Evolutionary conservation across 1,140 invertebrate genomes (phyloP), one percentile per base, ranked within the genome.

Genomic region (Zaprionus gabonicus): DNA sequence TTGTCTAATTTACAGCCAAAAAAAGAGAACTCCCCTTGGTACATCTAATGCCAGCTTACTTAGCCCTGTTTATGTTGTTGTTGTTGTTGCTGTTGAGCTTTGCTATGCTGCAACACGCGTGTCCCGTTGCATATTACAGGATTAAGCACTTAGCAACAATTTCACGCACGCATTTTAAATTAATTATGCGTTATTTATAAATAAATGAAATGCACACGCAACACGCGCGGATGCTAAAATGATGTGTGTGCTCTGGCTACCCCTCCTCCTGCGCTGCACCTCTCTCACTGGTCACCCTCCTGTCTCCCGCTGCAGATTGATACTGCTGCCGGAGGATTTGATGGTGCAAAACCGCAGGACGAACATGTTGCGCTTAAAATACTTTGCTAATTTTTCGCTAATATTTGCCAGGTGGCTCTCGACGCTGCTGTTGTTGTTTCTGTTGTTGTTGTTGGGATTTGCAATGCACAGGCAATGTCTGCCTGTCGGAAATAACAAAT

Each of bases 351-450:
- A 77, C 84, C 84, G 56, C 84, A 88, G 80, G 63, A 88, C 84
- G 84, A 88, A 88, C 84, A 87, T 88, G 84, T 83, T 76, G 84
- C 84, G 74, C 84, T 88, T 83, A 88, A 87, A 87, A 87, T 87
- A 78, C 84, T 88, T 83, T 88, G 80, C 83, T 87, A 87, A 87
- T 87, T 87, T 87, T 88, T 87, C 82, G 80, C 83, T 83, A 88
- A 87, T 88, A 87, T 87, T 87, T 87, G 63, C 84, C 77, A 87
- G 80, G 83, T 82, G 66, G 66, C 27, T 44, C 59, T 27, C 49
- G 7, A 31, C 36, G 34, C 12, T 71, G 36, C 34, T 71, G 20
- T 57, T 57, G 38, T 51, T 46, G 53, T 34, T 20, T 20, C 20
- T 57, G 38, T 25, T 65, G 46, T 31, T 67, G 36, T 27, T 53